Evolutionary conservation across 2,888 invertebrate species (phyloP), one percentile per base, ranked within the genome.

Genomic region (Trissolcus japonicus): DNA sequence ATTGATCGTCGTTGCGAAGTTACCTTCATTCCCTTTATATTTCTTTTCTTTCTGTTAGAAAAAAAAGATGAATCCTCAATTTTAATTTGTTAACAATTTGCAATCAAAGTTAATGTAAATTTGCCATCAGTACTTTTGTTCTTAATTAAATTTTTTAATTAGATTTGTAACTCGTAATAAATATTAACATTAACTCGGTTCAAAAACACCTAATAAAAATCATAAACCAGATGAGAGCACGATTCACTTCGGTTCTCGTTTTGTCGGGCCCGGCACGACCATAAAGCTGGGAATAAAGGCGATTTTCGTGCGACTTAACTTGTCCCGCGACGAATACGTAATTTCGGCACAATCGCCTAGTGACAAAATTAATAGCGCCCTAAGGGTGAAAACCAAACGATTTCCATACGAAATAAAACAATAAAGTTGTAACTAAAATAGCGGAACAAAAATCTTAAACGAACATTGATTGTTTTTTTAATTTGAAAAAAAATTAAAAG

Each of bases 271-370:
- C 16, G 46, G 46, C 6, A 16, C n/a, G 46, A 46, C 16, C 46
- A n/a, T 46, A 73, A 79, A 79, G 65, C 60, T 68, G n/a, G 53
- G 62, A 79, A 76, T 72, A 73, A 76, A 51, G 65, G 72, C 68
- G 72, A 68, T 73, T 79, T 71, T 68, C 62, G 65, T 65, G 35
- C 57, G 72, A 68, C 72, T 73, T 75, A 67, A 78, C 71, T 72
- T 62, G 73, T 73, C 65, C 78, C 59, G 6, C 17, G 17, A 50
- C 50, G 73, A 75, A 79, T 76, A 79, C 75, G 72, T 78, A 72
- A 76, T 77, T 77, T 73, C 65, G 50, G 51, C 56, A 55, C 55
- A 63, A 78, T 69, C 65, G 74, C 59, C 60, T 60, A 43, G 62
- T 60, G 40, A 55, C 25, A 61, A 73, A 73, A 76, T 79, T 79